A percentile compares a stretch with the other conserved stretches of the same genome.
These are phyloP conservation scores for Metopia argyrocephala DNA, from an alignment of 2,888 invertebrate species.

Conservation along the genomic window DNA sequence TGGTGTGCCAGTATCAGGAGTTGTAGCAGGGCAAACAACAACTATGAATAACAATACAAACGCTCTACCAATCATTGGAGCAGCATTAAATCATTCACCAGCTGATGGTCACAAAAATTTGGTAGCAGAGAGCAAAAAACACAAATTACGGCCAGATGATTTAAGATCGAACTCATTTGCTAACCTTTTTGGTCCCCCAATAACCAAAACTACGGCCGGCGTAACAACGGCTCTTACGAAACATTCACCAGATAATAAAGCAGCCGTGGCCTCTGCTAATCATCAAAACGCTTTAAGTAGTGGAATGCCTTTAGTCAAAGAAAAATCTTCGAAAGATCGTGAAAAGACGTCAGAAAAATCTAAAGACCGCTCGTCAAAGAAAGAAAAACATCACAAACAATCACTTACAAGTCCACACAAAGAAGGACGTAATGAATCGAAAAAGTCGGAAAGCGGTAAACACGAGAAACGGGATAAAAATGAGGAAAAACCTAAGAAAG, in stretches of 20 bases:
- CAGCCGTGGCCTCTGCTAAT: neutral
- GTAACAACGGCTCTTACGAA: slow-evolving; percentile 40
- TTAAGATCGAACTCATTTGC: slow-evolving; percentile 84
- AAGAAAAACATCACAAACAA: slow-evolving; percentile 79
- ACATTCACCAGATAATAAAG: slow-evolving; percentile 57
- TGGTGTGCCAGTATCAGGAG: slow-evolving; percentile 80
- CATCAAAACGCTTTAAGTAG: slow-evolving; percentile 20
- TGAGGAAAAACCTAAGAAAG: slow-evolving; percentile 79
- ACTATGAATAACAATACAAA: slow-evolving; percentile 39
- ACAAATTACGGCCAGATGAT: slow-evolving; percentile 81
- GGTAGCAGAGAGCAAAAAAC: slow-evolving; percentile 79
- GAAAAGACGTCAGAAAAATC: slow-evolving; percentile 72
- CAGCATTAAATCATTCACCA: slow-evolving; percentile 20
- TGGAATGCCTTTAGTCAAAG: slow-evolving; percentile 65
- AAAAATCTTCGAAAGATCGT: slow-evolving; percentile 73
- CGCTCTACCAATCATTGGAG: slow-evolving; percentile 63
- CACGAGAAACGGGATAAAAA: slow-evolving; percentile 78
- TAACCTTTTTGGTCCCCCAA: slow-evolving; percentile 90
- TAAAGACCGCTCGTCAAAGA: slow-evolving; percentile 81
- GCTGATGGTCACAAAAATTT: slow-evolving; percentile 22
- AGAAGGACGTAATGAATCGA: slow-evolving; percentile 76
- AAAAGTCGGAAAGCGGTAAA: slow-evolving; percentile 77
- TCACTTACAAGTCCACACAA: slow-evolving; percentile 80
- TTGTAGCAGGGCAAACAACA: slow-evolving; percentile 61
- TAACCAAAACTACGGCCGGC: slow-evolving; percentile 82